These are phyloP conservation scores for Ips nitidus DNA, from an alignment of 1,140 invertebrate species.

Conservation along the genomic window DNA sequence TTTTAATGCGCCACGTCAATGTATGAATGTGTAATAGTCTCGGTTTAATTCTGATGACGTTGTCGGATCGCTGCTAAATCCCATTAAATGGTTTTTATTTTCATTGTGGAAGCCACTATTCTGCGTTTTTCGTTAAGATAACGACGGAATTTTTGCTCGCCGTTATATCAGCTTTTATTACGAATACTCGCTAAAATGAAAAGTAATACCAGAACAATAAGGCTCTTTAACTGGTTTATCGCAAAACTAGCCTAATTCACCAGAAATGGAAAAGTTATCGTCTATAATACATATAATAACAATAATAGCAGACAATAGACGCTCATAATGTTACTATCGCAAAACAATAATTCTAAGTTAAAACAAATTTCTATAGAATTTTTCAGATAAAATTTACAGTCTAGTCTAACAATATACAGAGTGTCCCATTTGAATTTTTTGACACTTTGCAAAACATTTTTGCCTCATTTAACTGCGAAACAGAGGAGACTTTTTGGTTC, in stretches of 20 bases:
- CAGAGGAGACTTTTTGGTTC: no score
- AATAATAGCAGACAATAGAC: no score
- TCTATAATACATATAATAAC: conserved; percentile 1
- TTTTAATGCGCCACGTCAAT: not conserved
- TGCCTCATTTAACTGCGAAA: no score
- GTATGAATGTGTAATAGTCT: not conserved
- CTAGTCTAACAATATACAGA: no score
- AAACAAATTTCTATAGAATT: no score
- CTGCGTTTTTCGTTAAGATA: conserved; percentile 11
- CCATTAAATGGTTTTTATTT: conserved; percentile 8
- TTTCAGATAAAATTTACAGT: no score
- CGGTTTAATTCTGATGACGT: not conserved
- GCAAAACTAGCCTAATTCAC: conserved; percentile 12
- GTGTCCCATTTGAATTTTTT: no score
- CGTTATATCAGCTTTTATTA: not conserved
- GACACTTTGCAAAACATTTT: no score
- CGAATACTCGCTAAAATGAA: conserved; percentile 14
- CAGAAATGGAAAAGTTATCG: conserved; percentile 11
- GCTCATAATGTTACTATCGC: no score
- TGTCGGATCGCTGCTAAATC: not conserved
- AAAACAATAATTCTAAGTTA: no score
- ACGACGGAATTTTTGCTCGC: not conserved
- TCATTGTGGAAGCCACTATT: conserved; percentile 1
- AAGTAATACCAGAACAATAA: conserved; percentile 9
- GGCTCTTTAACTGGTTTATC: conserved; percentile 8